Conservation (phyloP, 2,113 vertebrate species). For the Sebastes fasciatus region DNA sequence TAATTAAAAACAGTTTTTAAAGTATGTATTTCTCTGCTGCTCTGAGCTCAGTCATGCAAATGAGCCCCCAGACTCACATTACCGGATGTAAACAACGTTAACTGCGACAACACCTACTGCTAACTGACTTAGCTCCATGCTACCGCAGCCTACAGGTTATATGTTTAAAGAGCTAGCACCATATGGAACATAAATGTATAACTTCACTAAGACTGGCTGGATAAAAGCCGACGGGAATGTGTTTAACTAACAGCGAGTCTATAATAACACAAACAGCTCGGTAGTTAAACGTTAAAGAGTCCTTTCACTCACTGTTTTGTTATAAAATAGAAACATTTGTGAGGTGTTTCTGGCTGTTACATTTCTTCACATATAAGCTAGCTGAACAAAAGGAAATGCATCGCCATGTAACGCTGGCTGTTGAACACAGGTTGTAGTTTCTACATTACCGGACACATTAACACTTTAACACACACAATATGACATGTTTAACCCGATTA, state of each 20-base stretch:
- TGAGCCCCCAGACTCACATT: constrained; percentile 19
- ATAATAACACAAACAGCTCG: constrained; percentile 10
- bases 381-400: constrained; percentile 82
- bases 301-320: not conserved
- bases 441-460: constrained; percentile 9
- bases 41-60: constrained; percentile 31
- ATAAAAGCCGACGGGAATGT: constrained; percentile 29
- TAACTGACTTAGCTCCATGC: constrained; percentile 50
- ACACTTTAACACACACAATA: not conserved
- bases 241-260: not conserved
- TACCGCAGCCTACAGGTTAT: constrained; percentile 34
- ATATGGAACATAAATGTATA: constrained; percentile 55
- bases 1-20: no score
- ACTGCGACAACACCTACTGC: constrained; percentile 45
- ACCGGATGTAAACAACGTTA: constrained; percentile 82
- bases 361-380: constrained; percentile 71
- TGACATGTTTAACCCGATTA: not conserved
- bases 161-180: constrained; percentile 39
- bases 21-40: not conserved
- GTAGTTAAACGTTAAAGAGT: not conserved
- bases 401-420: constrained; percentile 76
- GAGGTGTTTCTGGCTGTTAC: constrained; percentile 13
- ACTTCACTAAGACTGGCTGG: constrained; percentile 42
- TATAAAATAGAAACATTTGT: not conserved
- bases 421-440: constrained; percentile 37